A percentile compares a stretch with the other conserved stretches of the same genome.
phyloP scores from a whole-genome alignment of 2,797 vertebrate genomes.

The Masticophis lateralis region DNA sequence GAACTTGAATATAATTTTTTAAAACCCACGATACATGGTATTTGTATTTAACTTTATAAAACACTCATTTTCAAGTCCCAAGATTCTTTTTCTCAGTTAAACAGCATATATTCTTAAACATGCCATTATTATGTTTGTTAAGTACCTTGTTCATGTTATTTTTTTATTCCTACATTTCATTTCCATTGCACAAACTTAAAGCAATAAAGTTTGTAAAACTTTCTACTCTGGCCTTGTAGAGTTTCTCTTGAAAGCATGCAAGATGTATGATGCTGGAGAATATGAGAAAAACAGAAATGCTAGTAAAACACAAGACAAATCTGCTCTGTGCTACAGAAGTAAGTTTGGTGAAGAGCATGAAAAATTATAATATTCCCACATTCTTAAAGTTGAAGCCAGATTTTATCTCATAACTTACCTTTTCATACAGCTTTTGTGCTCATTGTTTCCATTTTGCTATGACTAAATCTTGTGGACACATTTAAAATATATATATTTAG shows the following conservation, averaged over 20 bases:
- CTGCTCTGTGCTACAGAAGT: background rate
- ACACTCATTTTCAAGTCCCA: background rate
- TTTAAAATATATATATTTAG: background rate
- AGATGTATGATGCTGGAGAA: background rate
- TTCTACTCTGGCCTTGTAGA: background rate
- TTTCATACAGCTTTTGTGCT: slow-evolving; percentile 5
- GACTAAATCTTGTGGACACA: background rate
- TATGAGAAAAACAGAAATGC: background rate
- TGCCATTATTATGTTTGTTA: background rate
- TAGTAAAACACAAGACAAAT: background rate
- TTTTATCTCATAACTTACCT: background rate
- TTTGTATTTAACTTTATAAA: background rate
- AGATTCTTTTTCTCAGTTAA: background rate
- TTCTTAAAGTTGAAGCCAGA: slow-evolving; percentile 9
- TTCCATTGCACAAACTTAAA: background rate
- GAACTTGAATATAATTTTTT: slow-evolving; percentile 20
- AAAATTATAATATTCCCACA: background rate
- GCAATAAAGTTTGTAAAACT: background rate
- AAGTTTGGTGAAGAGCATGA: background rate
- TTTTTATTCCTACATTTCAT: background rate
- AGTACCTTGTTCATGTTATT: background rate
- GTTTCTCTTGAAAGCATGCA: background rate
- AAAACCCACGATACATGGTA: background rate
- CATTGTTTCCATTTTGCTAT: background rate
- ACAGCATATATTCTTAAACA: background rate